Base-by-base conservation (phyloP, 2,113 vertebrate genomes). In the Felis chaus region DNA sequence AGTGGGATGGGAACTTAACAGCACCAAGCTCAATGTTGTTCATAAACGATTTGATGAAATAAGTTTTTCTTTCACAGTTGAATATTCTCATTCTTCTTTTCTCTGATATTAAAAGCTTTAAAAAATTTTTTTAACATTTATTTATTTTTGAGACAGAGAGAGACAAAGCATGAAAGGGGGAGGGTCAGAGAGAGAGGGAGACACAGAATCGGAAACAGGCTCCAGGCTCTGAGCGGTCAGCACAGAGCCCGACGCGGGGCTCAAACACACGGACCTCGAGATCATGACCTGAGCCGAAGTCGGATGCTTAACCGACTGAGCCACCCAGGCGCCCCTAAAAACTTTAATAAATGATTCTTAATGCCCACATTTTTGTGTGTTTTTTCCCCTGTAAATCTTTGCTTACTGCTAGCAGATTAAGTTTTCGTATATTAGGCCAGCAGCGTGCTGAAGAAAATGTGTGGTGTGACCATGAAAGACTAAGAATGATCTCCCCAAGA, bases 341-440 rank as follows among this genome's bases (percentile, higher is more conserved):
- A 53, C 1, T 76, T 83, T 74, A 41, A 29, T 84, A 66, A 95
- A 74, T 8, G 16, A 41, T 84, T 83, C n/a, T 95, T 84, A 84
- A 95, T 45, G 57, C 21, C 33, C 6, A 33, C 33, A 63, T 31
- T 82, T 23, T 39, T 29, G 21, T 4, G 5, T 18, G 41, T 7
- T 45, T 45, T 27, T 41, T 68, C 19, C 14, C 10, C 9, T 33
- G 1, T n/a, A 25, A 21, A 73, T 83, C 13, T 95, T 50, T 83
- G 68, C 48, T 84, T 33, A 84, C 1, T 23, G 15, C 12, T 45
- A 41, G 29, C 29, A 66, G 23, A 78, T 16, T 76, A 21, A 50
- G 66, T 41, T 63, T 79, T 7, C 3, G 3, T 41, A 29, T 65
- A 63, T 16, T 12, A 7, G 33, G 31, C 53, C 73, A 71, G 14